A percentile compares a stretch with the other conserved stretches of the same genome.
phyloP scores from a whole-genome alignment of 2,888 invertebrate genomes.

The Oscheius sp. region DNA sequence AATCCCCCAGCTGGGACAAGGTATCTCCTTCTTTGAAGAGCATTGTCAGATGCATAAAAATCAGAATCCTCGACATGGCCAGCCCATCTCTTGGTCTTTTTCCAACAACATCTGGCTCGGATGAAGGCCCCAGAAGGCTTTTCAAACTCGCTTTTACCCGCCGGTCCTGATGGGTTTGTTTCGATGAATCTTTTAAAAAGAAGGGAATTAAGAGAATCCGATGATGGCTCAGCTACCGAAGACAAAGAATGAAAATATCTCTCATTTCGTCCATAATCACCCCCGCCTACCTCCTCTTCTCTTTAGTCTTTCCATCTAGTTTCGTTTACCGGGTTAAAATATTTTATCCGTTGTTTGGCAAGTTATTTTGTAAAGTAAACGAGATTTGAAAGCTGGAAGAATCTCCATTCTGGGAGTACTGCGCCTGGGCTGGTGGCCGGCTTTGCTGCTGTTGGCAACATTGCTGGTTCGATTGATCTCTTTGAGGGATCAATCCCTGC shows the following conservation, averaged over 20 bases:
- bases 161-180: conserved; percentile 4
- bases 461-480: conserved; percentile 3
- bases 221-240: background rate
- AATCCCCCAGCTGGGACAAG: conserved; percentile 20
- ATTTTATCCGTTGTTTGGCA: conserved; percentile 19
- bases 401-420: conserved; percentile 6
- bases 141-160: too few relatives aligned
- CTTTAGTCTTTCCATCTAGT: conserved; percentile 10
- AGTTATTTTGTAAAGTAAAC: conserved; percentile 9
- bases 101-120: conserved; percentile 21
- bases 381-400: conserved; percentile 13
- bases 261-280: background rate
- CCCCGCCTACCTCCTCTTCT: background rate
- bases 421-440: conserved; percentile 1
- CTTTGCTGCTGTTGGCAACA: background rate
- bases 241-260: background rate
- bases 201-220: conserved; percentile 2
- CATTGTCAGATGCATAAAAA: background rate
- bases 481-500: conserved; percentile 11
- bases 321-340: background rate
- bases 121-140: conserved; percentile 19
- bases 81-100: conserved; percentile 15
- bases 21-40: background rate
- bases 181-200: background rate
- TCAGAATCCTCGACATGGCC: conserved; percentile 1